Conservation (phyloP, 2,113 vertebrate species). For the Cyphomyrus discorhynchus region DNA sequence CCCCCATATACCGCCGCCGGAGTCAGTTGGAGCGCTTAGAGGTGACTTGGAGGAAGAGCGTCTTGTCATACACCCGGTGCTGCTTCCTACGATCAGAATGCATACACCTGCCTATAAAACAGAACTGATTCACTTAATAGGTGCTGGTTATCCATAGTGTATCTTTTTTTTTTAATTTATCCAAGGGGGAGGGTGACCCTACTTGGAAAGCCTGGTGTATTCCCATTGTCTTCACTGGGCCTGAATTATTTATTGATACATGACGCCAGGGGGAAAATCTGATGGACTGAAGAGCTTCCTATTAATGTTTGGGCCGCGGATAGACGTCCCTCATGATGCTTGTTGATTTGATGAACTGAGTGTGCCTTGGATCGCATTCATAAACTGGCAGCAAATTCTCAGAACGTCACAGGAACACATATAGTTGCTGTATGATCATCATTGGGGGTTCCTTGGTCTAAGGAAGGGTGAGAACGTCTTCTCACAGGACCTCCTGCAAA, state of each 20-base stretch:
- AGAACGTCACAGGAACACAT: neutral
- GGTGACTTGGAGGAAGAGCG: neutral
- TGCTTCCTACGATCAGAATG: neutral
- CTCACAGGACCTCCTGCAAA: neutral
- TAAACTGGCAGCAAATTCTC: neutral
- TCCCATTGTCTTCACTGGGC: neutral
- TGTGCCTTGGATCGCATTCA: neutral
- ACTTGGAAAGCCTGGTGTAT: neutral
- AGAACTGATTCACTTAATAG: neutral
- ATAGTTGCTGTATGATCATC: neutral
- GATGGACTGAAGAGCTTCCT: neutral
- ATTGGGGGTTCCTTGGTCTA: neutral
- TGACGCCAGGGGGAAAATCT: neutral
- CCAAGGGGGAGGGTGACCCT: neutral
- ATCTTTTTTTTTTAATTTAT: neutral
- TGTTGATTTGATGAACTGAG: neutral
- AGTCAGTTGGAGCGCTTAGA: constrained; percentile 11
- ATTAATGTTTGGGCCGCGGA: neutral
- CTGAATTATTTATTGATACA: constrained; percentile 6
- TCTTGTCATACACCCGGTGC: neutral
- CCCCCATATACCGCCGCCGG: neutral
- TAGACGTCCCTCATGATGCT: neutral
- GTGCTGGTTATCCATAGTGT: neutral
- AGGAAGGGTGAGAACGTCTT: neutral
- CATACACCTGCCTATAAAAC: neutral